Conservation (phyloP, 2,797 vertebrate species). For the Sebastes vulpes region DNA sequence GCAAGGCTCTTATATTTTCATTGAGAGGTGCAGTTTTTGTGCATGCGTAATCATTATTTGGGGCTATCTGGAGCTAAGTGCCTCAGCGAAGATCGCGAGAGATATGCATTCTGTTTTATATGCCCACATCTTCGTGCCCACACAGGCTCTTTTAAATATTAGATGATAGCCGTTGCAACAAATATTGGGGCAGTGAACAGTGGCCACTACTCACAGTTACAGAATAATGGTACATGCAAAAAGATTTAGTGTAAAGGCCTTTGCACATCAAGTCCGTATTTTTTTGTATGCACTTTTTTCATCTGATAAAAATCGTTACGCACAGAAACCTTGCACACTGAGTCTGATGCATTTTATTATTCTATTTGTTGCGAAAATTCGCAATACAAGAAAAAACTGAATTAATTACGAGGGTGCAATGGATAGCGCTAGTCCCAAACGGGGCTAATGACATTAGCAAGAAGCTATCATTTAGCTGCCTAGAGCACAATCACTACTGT, state of each 20-base stretch:
- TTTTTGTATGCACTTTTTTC: background rate
- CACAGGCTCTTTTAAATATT: background rate
- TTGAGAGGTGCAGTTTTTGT: background rate
- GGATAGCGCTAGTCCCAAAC: no score
- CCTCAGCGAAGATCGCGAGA: background rate
- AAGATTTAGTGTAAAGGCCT: background rate
- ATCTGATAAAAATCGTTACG: background rate
- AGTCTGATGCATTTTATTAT: background rate
- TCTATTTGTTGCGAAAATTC: background rate
- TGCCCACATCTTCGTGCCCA: background rate
- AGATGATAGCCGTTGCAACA: background rate
- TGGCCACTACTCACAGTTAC: background rate
- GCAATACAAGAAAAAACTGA: no score
- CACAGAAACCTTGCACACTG: background rate
- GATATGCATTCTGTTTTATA: background rate
- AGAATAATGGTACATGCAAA: background rate
- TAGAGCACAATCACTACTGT: no score
- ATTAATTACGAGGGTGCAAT: no score
- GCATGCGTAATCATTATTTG: background rate
- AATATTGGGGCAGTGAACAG: background rate
- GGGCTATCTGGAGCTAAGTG: background rate
- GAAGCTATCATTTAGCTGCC: no score
- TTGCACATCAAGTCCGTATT: background rate
- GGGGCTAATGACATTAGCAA: no score
- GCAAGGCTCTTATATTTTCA: background rate